A percentile compares a stretch with the other conserved stretches of the same genome.
Evolutionary conservation across 2,113 vertebrate genomes (phyloP).

Genomic region (Chaetura pelagica): DNA sequence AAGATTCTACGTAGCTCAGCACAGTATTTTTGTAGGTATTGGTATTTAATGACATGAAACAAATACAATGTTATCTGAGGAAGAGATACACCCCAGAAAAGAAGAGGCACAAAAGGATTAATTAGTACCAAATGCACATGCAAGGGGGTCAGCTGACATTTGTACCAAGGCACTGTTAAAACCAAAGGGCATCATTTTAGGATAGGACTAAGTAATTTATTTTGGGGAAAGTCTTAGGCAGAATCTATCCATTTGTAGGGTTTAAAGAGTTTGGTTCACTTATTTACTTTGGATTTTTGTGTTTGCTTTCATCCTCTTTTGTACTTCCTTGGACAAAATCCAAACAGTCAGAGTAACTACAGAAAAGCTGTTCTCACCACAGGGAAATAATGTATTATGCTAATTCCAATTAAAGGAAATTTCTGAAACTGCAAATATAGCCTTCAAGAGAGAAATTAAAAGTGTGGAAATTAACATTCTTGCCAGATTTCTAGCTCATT

Average conservation of each 20-base stretch:
- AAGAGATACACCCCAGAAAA: neutral
- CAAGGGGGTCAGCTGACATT: neutral
- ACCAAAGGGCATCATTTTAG: neutral
- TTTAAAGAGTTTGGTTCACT: slow-evolving; percentile 32
- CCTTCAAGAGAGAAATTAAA: slow-evolving; percentile 71
- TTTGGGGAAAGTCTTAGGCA: neutral
- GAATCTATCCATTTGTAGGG: neutral
- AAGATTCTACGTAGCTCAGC: neutral
- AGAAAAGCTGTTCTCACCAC: slow-evolving; percentile 66
- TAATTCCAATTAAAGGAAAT: slow-evolving; percentile 72
- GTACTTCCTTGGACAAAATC: slow-evolving; percentile 55
- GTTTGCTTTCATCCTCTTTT: slow-evolving; percentile 55
- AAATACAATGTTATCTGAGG: neutral
- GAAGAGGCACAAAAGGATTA: neutral
- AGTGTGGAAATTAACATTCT: slow-evolving; percentile 69
- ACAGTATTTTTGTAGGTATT: neutral
- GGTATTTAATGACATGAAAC: neutral
- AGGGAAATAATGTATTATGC: slow-evolving; percentile 74
- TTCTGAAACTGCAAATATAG: slow-evolving; percentile 66
- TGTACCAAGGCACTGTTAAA: neutral
- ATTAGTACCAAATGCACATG: neutral
- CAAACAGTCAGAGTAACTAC: slow-evolving; percentile 50
- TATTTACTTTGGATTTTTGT: slow-evolving; percentile 51
- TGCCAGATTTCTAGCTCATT: slow-evolving; percentile 69
- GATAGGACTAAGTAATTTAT: neutral